Evolutionary conservation across 2,888 invertebrate species (phyloP).

Genomic region (Anagyrus pseudococci): DNA sequence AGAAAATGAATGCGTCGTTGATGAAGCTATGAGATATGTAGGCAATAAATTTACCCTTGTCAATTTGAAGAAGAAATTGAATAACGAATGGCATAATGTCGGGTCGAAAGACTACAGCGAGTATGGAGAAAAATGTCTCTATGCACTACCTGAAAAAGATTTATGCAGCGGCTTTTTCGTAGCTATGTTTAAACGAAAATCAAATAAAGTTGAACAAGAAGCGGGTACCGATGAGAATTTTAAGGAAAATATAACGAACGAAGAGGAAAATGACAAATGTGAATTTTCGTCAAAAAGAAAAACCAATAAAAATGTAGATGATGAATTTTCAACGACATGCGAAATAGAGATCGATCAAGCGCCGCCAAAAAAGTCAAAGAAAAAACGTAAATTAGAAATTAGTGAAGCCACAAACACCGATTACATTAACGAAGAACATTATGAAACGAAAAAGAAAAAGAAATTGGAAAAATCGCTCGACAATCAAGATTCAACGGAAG

Average conservation of each 20-base stretch:
- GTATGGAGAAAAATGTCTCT: constrained; percentile 71
- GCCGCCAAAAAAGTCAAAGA: neutral
- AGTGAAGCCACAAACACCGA: neutral
- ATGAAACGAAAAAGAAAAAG: neutral
- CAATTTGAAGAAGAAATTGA: constrained; percentile 68
- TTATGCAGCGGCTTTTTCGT: constrained; percentile 94
- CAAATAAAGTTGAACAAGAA: too few relatives aligned
- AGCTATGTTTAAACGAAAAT: constrained; percentile 79
- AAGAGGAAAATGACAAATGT: neutral
- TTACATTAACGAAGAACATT: neutral
- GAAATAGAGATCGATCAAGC: neutral
- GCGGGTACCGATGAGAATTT: constrained; percentile 15
- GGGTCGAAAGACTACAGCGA: constrained; percentile 72
- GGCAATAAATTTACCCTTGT: constrained; percentile 67
- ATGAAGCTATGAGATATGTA: constrained; percentile 67
- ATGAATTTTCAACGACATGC: neutral
- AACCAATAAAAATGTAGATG: constrained; percentile 6
- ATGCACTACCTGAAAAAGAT: constrained; percentile 78
- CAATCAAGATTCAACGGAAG: neutral
- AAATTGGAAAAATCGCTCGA: neutral
- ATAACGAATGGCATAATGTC: constrained; percentile 73
- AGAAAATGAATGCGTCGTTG: constrained; percentile 92
- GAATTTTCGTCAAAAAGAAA: neutral
- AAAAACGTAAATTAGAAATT: neutral
- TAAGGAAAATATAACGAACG: constrained; percentile 10